Conservation (phyloP, 2,888 invertebrate genomes). For the Pammene aurita region DNA sequence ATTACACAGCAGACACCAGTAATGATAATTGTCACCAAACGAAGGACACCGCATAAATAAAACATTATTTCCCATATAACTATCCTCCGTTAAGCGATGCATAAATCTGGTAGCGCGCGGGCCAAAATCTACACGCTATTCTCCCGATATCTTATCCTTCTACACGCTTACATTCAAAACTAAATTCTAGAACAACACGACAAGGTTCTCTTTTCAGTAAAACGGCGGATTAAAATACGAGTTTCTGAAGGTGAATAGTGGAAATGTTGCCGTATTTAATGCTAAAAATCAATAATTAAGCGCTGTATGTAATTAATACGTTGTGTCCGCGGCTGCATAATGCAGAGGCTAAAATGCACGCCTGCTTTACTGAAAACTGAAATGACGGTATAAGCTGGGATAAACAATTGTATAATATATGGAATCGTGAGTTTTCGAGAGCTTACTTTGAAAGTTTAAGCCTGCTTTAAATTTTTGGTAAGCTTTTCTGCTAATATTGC, state of each 20-base stretch:
- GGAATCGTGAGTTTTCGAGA: constrained; percentile 20
- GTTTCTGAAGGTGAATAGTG: background rate
- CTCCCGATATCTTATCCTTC: background rate
- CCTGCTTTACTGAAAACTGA: constrained; percentile 72
- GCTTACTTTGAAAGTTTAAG: constrained; percentile 18
- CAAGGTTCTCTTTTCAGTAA: background rate
- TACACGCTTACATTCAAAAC: no score
- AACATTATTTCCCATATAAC: constrained; percentile 39
- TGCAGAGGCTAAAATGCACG: constrained; percentile 57
- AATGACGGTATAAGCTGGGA: constrained; percentile 59
- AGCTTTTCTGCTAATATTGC: background rate
- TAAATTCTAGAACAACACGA: background rate
- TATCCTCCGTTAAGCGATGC: constrained; percentile 45
- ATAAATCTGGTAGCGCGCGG: constrained; percentile 53
- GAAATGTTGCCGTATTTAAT: constrained; percentile 68
- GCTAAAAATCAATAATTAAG: constrained; percentile 82
- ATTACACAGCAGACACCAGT: background rate
- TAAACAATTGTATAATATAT: constrained; percentile 44
- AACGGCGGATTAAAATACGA: background rate
- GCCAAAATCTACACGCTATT: constrained; percentile 51
- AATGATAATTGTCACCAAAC: constrained; percentile 30
- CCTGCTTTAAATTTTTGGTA: constrained; percentile 5
- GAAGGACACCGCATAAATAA: constrained; percentile 28
- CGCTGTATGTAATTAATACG: constrained; percentile 80
- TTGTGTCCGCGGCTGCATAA: constrained; percentile 60